These are phyloP conservation scores for Microctonus brassicae DNA, from an alignment of 2,888 invertebrate genomes.

Conservation along the genomic window DNA sequence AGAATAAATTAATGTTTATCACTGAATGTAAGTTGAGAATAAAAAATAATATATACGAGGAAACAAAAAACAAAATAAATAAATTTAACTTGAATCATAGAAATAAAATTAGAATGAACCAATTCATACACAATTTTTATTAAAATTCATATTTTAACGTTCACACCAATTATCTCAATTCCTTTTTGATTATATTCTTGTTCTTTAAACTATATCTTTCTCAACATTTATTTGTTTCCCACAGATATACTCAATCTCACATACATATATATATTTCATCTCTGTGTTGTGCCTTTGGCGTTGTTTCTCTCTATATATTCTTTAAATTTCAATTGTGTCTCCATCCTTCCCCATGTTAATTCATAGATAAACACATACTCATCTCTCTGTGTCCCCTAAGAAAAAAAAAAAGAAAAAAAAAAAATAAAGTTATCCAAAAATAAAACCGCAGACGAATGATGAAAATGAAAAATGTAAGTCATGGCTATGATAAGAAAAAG, in stretches of 20 bases:
- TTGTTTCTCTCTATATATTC: slow-evolving; percentile 22
- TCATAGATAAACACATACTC: slow-evolving; percentile 14
- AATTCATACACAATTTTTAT: slow-evolving; percentile 20
- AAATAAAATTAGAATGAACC: slow-evolving; percentile 32
- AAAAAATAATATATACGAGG: slow-evolving; percentile 38
- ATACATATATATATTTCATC: neutral
- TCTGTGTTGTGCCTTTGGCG: slow-evolving; percentile 19
- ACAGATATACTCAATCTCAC: neutral
- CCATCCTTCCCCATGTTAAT: slow-evolving; percentile 13
- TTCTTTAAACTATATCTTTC: too few relatives aligned
- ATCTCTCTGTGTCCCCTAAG: slow-evolving; percentile 35
- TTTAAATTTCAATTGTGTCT: slow-evolving; percentile 9
- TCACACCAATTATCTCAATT: neutral
- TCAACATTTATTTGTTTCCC: too few relatives aligned
- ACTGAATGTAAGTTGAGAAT: slow-evolving; percentile 51
- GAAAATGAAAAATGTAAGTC: slow-evolving; percentile 68
- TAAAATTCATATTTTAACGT: neutral
- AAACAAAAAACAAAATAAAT: slow-evolving; percentile 35
- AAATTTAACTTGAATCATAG: slow-evolving; percentile 14
- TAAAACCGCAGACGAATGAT: slow-evolving; percentile 58
- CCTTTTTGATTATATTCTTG: too few relatives aligned
- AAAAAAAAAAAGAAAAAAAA: slow-evolving; percentile 35
- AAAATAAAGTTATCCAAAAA: slow-evolving; percentile 38
- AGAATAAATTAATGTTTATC: slow-evolving; percentile 47
- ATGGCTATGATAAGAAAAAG: slow-evolving; percentile 58